Evolutionary conservation across 2,797 vertebrate genomes (phyloP), one percentile per base, ranked within the genome.

Genomic region (Semotilus atromaculatus): DNA sequence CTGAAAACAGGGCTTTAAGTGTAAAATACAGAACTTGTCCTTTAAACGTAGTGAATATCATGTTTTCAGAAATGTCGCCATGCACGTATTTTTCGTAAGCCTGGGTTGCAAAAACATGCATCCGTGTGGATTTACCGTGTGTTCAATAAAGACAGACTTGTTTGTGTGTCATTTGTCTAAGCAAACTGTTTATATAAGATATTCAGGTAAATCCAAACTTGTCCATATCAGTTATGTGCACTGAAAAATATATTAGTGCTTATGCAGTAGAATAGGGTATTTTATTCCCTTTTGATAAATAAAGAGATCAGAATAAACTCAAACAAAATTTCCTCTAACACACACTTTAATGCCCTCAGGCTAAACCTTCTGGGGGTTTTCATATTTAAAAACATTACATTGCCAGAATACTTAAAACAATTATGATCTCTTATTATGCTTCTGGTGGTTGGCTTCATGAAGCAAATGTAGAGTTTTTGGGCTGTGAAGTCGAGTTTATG

Each of bases 401-500:
- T 51, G 38, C 60, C 29, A 26, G 21, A 73, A 34, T 74, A 29
- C 29, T 36, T 64, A 38, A 36, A 66, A 14, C 1, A 82, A 73
- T 62, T 62, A 64, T 64, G 13, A 36, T 29, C 26, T 51, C 64
- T 74, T 26, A 18, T 43, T 67, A 36, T 38, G 48, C 31, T 76
- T 70, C 77, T 80, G 60, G 19, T 60, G 76, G 43, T 83, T 77
- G 80, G 60, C 75, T 45, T 77, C 55, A 48, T n/a, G 43, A 75
- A 72, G 29, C 19, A 74, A 72, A 85, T 82, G 70, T 82, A 23
- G 80, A 85, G 73, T 72, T 81, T 86, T 81, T 79, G 79, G 79
- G 75, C 78, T 85, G 64, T 60, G 19, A 80, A 80, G 80, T 60
- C 5, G 48, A 53, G 72, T 76, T 40, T 85, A 60, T 84, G 76